Evolutionary conservation across 2,888 invertebrate species (phyloP).

Genomic region (Dysmachus trigonus): DNA sequence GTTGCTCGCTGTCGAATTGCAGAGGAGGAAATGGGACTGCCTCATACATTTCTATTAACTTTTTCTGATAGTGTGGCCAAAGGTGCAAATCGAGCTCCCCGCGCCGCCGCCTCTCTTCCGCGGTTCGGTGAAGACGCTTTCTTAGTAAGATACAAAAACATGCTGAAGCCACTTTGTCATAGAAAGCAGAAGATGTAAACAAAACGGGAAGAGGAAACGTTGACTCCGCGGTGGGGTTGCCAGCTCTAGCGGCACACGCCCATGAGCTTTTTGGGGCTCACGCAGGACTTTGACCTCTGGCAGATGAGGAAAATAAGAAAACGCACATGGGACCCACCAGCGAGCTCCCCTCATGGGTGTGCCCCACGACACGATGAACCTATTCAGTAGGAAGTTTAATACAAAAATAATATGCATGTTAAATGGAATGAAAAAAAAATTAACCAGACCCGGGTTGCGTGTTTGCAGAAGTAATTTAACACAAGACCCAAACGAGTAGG

Average conservation of each 20-base stretch:
- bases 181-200: conserved; percentile 26
- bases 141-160: conserved; percentile 4
- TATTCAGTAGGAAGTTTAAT: background rate
- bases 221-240: background rate
- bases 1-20: background rate
- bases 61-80: background rate
- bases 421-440: background rate
- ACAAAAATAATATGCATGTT: background rate
- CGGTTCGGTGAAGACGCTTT: background rate
- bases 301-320: background rate
- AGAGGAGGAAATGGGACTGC: background rate
- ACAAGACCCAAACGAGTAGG: background rate
- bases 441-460: background rate
- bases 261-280: background rate
- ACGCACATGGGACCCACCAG: background rate
- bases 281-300: background rate
- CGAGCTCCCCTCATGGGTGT: background rate
- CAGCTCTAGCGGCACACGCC: background rate
- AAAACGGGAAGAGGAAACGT: conserved; percentile 20
- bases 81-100: background rate
- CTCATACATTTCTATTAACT: background rate
- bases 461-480: background rate
- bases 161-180: background rate
- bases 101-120: background rate
- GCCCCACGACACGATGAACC: background rate